Conservation (phyloP, 2,888 invertebrate genomes). For the Lochmaea crataegi region DNA sequence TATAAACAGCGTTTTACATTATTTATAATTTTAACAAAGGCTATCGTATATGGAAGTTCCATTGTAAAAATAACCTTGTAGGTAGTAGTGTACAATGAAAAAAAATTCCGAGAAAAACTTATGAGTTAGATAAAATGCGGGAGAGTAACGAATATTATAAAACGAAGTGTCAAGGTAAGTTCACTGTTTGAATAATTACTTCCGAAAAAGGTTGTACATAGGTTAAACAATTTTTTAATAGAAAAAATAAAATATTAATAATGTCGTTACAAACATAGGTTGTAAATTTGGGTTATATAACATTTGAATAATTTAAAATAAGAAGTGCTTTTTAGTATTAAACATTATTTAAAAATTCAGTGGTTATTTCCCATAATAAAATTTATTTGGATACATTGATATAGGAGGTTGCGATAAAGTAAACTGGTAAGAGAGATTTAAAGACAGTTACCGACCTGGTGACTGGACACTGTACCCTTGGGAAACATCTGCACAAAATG, state of each 20-base stretch:
- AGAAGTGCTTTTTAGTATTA: too few species aligned
- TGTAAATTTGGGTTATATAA: neutral
- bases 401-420: too few species aligned
- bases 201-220: neutral
- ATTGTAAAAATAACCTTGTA: slow-evolving; percentile 2
- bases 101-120: neutral
- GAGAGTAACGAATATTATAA: slow-evolving; percentile 2
- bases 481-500: too few species aligned
- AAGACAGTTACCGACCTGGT: too few species aligned
- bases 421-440: too few species aligned
- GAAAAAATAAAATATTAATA: neutral
- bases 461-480: too few species aligned
- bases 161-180: neutral
- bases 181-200: neutral
- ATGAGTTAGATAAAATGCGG: neutral
- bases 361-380: too few species aligned
- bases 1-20: neutral
- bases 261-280: neutral
- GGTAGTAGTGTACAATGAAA: neutral
- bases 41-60: neutral
- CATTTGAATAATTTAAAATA: neutral
- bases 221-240: neutral
- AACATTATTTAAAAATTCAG: too few species aligned
- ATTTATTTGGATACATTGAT: too few species aligned
- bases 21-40: neutral